These are phyloP conservation scores for Thryonomys swinderianus DNA, from an alignment of 2,113 vertebrate species.

Conservation along the genomic window DNA sequence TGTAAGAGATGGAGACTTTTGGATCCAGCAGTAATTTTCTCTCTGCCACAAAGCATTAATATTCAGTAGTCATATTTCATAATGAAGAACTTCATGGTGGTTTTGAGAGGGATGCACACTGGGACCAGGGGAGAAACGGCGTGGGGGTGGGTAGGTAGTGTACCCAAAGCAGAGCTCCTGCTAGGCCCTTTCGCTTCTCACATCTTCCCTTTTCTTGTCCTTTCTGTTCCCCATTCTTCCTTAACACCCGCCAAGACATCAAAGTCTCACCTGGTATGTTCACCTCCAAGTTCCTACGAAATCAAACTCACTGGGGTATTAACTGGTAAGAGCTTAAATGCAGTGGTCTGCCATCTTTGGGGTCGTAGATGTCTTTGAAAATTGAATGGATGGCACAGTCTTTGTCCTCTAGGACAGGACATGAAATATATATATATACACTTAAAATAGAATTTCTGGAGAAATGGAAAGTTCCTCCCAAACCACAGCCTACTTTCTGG, in stretches of 20 bases:
- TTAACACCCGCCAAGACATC: background rate
- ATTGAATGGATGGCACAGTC: background rate
- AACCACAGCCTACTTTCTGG: background rate
- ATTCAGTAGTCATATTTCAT: background rate
- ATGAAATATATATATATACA: too few relatives aligned
- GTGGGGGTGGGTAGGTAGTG: too few relatives aligned
- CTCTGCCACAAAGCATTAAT: background rate
- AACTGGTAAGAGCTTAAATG: background rate
- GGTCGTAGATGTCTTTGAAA: background rate
- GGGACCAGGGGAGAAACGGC: background rate
- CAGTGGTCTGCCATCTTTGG: background rate
- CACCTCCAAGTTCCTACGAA: background rate
- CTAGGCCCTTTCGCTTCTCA: background rate
- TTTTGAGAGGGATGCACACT: background rate
- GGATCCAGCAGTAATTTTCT: background rate
- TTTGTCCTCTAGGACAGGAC: background rate
- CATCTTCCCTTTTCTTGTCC: background rate
- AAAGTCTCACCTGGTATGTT: background rate
- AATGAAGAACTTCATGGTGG: background rate
- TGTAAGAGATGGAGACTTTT: constrained; percentile 38
- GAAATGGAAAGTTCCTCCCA: background rate
- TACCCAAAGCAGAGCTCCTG: background rate
- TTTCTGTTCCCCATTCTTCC: background rate
- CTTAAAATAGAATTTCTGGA: background rate
- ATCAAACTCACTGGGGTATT: background rate